A percentile compares a stretch with the other conserved stretches of the same genome.
These are phyloP conservation scores for Ptilodon capucinus DNA, from an alignment of 2,888 invertebrate species.

Conservation along the genomic window DNA sequence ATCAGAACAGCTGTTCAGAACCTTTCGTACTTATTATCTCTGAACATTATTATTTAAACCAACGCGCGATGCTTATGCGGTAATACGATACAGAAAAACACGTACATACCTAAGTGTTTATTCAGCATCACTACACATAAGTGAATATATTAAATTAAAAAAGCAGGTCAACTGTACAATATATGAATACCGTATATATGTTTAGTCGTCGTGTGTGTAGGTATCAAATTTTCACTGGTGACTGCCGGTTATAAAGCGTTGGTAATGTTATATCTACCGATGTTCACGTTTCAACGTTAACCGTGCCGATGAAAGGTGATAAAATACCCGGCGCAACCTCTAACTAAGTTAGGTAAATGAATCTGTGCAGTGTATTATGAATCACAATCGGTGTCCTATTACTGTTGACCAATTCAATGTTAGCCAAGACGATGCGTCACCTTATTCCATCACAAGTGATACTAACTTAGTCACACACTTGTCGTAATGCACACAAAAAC, in stretches of 20 bases:
- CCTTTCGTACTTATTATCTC: slow-evolving; percentile 4
- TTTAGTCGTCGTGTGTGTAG: slow-evolving; percentile 7
- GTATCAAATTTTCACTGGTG: neutral
- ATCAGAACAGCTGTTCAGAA: slow-evolving; percentile 39
- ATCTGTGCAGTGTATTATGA: slow-evolving; percentile 48
- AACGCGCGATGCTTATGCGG: neutral
- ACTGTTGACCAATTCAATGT: slow-evolving; percentile 63
- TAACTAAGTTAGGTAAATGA: slow-evolving; percentile 47
- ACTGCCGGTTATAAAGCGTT: neutral
- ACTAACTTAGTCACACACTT: slow-evolving; percentile 41
- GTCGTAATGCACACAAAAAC: slow-evolving; percentile 17
- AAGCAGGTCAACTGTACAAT: slow-evolving; percentile 27
- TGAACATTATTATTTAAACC: slow-evolving; percentile 4
- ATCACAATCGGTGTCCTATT: slow-evolving; percentile 61
- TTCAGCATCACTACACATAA: slow-evolving; percentile 18
- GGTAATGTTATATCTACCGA: neutral
- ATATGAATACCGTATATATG: slow-evolving; percentile 21
- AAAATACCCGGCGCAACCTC: slow-evolving; percentile 22
- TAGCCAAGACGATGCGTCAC: slow-evolving; percentile 63
- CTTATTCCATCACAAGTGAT: slow-evolving; percentile 43
- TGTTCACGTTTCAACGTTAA: neutral
- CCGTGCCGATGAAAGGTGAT: slow-evolving; percentile 8
- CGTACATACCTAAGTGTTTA: slow-evolving; percentile 18
- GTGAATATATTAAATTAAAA: slow-evolving; percentile 20
- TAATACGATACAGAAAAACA: neutral